Evolutionary conservation across 2,113 vertebrate genomes (phyloP), one percentile per base, ranked within the genome.

Genomic region (Microcebus griseorufus): DNA sequence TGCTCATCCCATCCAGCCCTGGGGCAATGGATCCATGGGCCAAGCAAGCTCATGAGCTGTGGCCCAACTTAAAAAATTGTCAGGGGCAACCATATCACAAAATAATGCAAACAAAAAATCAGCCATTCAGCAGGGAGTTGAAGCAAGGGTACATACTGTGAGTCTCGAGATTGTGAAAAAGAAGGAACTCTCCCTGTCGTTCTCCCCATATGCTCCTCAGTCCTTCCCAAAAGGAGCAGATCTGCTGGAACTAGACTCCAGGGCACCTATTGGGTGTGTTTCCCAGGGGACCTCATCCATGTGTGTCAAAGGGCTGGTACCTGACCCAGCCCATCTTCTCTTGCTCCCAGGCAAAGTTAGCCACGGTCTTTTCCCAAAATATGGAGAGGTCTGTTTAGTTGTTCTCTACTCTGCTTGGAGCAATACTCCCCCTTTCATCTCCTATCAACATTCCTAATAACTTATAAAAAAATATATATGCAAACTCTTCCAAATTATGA

Each of bases 401-500:
- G 45, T 58, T 80, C 29, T 75, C 42, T 39, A 0, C 60, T 88
- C 20, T 79, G 12, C 22, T 72, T 62, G 39, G 25, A 85, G 16
- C 25, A 29, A n/a, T 62, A 45, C 7, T 65, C 60, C 25, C 17
- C 29, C 65, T 93, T 81, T 42, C 60, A 18, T 84, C n/a, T 88
- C 84, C 34, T 78, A 34, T 83, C n/a, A 20, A 23, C 67, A 39
- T 7, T 22, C 70, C 73, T 73, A 67, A 39, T 78, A 93, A 62
- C 10, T 23, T 83, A 78, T 29, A 20, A 58, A 73, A 94, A 94
- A 42, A 78, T 62, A 11, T 1, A 37, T 45, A 45, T 64, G 51
- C 5, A 64, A 81, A 70, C 82, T 73, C 62, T 96, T 93, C 69
- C 69, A 45, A 75, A 73, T 85, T 88, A 70, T 55, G 62, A 78